Conservation (phyloP, 2,113 vertebrate genomes). For the Serinus canaria region DNA sequence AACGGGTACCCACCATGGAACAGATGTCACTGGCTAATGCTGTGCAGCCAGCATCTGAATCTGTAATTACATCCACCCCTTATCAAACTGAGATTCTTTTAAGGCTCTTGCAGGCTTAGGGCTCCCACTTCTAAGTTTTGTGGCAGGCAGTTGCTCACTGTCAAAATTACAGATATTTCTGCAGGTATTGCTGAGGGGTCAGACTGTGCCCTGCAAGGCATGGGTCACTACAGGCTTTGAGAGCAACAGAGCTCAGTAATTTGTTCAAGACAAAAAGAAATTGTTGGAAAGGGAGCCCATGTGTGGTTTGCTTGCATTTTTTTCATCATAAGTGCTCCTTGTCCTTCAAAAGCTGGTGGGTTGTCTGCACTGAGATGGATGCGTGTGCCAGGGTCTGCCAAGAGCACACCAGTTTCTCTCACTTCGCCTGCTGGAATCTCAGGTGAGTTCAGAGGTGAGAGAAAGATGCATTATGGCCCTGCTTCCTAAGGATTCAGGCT, state of each 20-base stretch:
- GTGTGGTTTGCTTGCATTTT: not conserved
- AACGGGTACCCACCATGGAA: not conserved
- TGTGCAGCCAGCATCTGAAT: not conserved
- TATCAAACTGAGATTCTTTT: not conserved
- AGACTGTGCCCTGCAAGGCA: not conserved
- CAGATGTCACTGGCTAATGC: not conserved
- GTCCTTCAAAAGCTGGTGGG: not conserved
- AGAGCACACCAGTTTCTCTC: not conserved
- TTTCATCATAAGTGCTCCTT: not conserved
- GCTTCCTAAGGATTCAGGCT: not conserved
- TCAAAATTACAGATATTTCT: not conserved
- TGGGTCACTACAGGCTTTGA: not conserved
- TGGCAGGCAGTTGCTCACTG: not conserved
- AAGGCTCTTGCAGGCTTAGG: not conserved
- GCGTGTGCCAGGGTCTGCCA: rapidly evolving
- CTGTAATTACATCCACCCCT: not conserved
- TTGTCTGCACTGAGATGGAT: not conserved
- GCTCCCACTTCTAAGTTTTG: not conserved
- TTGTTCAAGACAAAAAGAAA: not conserved
- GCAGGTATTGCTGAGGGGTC: not conserved
- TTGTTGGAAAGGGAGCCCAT: not conserved
- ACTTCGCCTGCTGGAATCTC: not conserved
- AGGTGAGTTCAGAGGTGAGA: not conserved
- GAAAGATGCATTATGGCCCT: not conserved
- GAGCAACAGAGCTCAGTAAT: not conserved